Conservation (phyloP, 2,888 invertebrate species). For the Coleophora deauratella region DNA sequence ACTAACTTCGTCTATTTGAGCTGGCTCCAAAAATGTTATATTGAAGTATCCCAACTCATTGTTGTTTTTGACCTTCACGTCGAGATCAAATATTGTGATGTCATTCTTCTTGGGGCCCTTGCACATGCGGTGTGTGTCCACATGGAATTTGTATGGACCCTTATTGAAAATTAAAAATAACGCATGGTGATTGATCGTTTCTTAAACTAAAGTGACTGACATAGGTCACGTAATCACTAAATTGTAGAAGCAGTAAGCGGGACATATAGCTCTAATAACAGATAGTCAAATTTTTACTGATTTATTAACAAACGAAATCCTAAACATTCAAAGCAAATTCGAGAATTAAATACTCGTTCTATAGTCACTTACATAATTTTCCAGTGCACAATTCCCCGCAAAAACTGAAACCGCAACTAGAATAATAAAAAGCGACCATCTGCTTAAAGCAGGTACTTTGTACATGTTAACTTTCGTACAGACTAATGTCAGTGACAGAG, state of each 20-base stretch:
- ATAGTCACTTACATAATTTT: neutral
- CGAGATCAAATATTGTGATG: neutral
- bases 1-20: neutral
- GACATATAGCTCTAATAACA: no score
- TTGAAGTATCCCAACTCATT: neutral
- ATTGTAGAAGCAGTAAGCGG: no score
- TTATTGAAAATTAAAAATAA: neutral
- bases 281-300: no score
- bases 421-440: neutral
- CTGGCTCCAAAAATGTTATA: neutral
- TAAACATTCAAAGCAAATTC: no score
- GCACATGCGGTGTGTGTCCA: neutral
- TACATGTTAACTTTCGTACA: no score
- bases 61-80: neutral
- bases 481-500: no score
- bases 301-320: no score
- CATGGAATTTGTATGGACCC: neutral
- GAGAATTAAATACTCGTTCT: no score
- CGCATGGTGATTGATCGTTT: no score
- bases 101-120: neutral
- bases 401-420: neutral
- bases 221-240: no score
- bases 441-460: neutral
- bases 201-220: no score
- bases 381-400: neutral